Evolutionary conservation across 2,797 vertebrate genomes (phyloP), one percentile per base, ranked within the genome.

Genomic region (Heterohyrax brucei): DNA sequence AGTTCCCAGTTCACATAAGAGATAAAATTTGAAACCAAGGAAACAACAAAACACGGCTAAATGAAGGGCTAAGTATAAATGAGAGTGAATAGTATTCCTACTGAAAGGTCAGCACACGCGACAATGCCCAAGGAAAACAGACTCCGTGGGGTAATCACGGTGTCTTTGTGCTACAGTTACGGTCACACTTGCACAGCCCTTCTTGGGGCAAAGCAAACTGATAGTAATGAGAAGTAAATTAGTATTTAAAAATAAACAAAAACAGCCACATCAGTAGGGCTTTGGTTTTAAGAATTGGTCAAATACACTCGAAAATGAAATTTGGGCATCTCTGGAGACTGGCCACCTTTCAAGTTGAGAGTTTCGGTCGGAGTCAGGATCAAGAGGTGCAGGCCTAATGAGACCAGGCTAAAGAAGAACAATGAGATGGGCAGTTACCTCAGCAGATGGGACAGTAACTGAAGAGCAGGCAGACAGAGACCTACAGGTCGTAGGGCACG

Each of bases 11-110:
- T 95, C 39, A 26, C 68, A 91, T 72, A 91, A 92, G 92, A 96
- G 89, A 93, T 19, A 97, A 91, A 91, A 96, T 89, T 79, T 76
- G 96, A 97, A 96, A 95, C 95, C 95, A 91, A 92, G 93, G 92
- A 94, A 94, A 96, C 83, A 91, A 93, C 64, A 76, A 84, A 90
- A 93, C 79, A 61, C 8, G 56, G 70, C 48, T 86, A 92, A 93
- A 90, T 64, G 93, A 83, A 96, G 89, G 93, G 83, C 85, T 72
- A 59, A 82, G 93, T 22, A 66, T 86, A 93, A 96, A 89, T 13
- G 85, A 96, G 88, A 78, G 56, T 46, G 78, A 94, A 78, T 0
- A 33, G 73, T 6, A 30, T 91, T 90, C 82, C 77, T 30, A 22
- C 78, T 50, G 53, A 84, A 93, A 96, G 86, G 96, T 79, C 56